Base-by-base conservation (phyloP, 2,888 invertebrate genomes). In the Abrostola tripartita region DNA sequence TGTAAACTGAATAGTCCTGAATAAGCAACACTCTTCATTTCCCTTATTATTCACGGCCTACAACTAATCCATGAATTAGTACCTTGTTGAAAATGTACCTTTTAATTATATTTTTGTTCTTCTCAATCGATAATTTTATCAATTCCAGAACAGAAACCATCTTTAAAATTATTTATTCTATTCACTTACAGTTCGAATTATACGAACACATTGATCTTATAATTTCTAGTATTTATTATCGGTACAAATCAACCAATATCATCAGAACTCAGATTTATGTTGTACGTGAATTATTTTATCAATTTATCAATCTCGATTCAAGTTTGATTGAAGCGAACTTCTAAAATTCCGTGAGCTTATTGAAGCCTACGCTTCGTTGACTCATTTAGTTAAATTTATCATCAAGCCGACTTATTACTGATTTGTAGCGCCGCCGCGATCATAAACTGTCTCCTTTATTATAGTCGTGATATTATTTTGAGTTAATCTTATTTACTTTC, bases 401-500 rank as follows among this genome's bases (percentile, higher is more conserved):
- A 71, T 77, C 71, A 54, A 76, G 61, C 71, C 71, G 52, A 75
- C 73, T 77, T 81, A 79, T 77, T 72, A 79, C 68, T 82, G 78
- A 81, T 76, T 73, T 62, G 68, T 79, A 63, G 59, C 38, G 52
- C 65, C 75, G 60, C 53, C 63, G 57, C 54, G 52, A 52, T 68
- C 73, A 69, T 81, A 74, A 81, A 77, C 73, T 67, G 70, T 77
- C 68, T 71, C 78, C 68, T 68, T 80, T 66, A 71, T 71, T 71
- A 71, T 65, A 59, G 65, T 75, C 81, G 70, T 68, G 75, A 72
- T 77, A 80, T 78, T 69, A 74, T 75, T 75, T 74, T 68, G 61
- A 80, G 62, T 71, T 81, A 80, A 81, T 81, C 71, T 79, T 80
- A 75, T 77, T 81, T 77, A 78, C 71, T 77, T 75, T 76, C 74